Conservation (phyloP, 2,113 vertebrate species). For the Tyto alba region DNA sequence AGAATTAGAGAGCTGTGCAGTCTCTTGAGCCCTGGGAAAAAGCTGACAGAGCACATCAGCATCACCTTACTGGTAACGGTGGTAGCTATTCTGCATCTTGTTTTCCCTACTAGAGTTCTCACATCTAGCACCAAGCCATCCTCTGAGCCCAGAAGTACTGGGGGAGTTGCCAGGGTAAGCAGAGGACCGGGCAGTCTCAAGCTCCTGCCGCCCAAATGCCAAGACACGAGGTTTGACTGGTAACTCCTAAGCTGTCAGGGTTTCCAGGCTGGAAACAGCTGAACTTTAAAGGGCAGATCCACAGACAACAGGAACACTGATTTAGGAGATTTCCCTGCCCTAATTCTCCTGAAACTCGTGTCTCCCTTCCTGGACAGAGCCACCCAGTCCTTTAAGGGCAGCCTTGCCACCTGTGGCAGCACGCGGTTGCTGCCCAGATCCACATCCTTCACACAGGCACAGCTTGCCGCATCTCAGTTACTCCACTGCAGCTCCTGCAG, state of each 20-base stretch:
- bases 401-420: background rate
- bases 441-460: background rate
- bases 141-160: background rate
- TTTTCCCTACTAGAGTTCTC: background rate
- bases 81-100: background rate
- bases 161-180: background rate
- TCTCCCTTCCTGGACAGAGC: background rate
- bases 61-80: background rate
- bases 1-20: background rate
- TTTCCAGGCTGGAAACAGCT: background rate
- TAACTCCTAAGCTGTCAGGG: background rate
- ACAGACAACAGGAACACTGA: background rate
- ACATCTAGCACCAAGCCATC: background rate
- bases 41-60: background rate
- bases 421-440: background rate
- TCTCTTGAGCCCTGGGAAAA: background rate
- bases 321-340: background rate
- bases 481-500: background rate
- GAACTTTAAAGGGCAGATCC: background rate
- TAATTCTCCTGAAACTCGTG: background rate
- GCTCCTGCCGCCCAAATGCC: background rate
- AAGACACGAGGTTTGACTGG: background rate
- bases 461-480: background rate
- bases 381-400: background rate
- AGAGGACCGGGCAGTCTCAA: background rate